These are phyloP conservation scores for Electrophaes corylata DNA, from an alignment of 2,888 invertebrate genomes.

Conservation along the genomic window DNA sequence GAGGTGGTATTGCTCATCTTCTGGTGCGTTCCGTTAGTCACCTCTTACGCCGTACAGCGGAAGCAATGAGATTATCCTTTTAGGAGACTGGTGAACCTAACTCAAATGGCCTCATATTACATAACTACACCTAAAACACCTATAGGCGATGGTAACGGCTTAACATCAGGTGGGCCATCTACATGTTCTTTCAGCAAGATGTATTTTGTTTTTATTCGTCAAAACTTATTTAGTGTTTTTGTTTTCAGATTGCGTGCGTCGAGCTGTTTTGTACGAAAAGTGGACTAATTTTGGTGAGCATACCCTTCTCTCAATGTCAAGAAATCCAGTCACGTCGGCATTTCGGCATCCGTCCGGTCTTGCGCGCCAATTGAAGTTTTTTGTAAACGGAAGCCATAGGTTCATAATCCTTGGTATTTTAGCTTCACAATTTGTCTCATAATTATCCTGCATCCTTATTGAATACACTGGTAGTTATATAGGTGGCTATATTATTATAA, in stretches of 20 bases:
- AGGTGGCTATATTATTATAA: too few species aligned
- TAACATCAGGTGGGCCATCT: too few species aligned
- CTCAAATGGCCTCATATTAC: too few species aligned
- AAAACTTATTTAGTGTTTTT: constrained; percentile 22
- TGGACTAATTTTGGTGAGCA: constrained; percentile 56
- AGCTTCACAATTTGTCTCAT: background rate
- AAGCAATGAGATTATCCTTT: too few species aligned
- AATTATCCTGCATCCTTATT: background rate
- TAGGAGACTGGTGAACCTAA: too few species aligned
- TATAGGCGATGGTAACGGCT: too few species aligned
- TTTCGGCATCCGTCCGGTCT: constrained; percentile 54
- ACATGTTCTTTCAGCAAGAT: too few species aligned
- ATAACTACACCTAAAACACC: too few species aligned
- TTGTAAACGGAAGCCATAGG: constrained; percentile 1
- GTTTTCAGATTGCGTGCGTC: constrained; percentile 53
- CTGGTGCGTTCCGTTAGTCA: too few species aligned
- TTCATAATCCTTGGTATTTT: background rate
- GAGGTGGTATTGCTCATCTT: too few species aligned
- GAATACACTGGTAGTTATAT: background rate
- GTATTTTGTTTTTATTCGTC: background rate
- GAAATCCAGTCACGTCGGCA: constrained; percentile 54
- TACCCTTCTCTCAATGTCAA: constrained; percentile 30
- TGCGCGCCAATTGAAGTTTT: constrained; percentile 32
- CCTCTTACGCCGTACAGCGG: too few species aligned
- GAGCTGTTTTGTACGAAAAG: constrained; percentile 46